Evolutionary conservation across 2,797 vertebrate genomes (phyloP), one percentile per base, ranked within the genome.

Genomic region (Acipenser oxyrinchus): DNA sequence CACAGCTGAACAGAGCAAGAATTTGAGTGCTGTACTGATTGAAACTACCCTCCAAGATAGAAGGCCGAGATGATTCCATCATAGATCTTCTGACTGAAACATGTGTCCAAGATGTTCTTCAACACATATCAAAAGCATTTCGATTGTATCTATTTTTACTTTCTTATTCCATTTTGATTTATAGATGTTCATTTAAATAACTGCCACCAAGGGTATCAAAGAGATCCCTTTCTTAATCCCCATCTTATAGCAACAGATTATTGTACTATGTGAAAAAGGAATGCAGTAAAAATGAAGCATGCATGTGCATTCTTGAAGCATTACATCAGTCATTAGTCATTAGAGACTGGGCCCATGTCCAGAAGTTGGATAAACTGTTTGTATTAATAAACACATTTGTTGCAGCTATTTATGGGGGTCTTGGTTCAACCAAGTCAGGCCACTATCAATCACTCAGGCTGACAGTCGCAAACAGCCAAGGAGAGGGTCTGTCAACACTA

Each of bases 341-440:
- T 55, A 66, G 8, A 53, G 67, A 68, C 66, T 69, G 59, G 69
- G 66, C 60, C 60, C n/a, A 37, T 37, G 1, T 8, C 62, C 69
- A 63, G 72, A 70, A 58, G 72, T 70, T 78, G 83, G 76, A 84
- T 90, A 82, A 87, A 70, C 66, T 70, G 79, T 78, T 81, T 74
- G 77, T 85, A 84, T 85, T 87, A 86, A 78, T 85, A 79, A 68
- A 8, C 76, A 82, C 82, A 86, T 82, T 89, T 86, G 82, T 78
- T 80, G 81, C 58, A 70, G 79, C 82, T 90, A 90, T 90, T 90
- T 87, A 70, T 66, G 78, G 87, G 74, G 71, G 71, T 76, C 79
- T 82, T 7, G 71, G 77, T 82, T 87, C 84, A 89, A 82, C 80
- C 76, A 77, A 57, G 49, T 61, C 60, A 53, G 48, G 37, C 18